Base-by-base conservation (phyloP, 2,113 vertebrate genomes). In the Corydoras maculifer region DNA sequence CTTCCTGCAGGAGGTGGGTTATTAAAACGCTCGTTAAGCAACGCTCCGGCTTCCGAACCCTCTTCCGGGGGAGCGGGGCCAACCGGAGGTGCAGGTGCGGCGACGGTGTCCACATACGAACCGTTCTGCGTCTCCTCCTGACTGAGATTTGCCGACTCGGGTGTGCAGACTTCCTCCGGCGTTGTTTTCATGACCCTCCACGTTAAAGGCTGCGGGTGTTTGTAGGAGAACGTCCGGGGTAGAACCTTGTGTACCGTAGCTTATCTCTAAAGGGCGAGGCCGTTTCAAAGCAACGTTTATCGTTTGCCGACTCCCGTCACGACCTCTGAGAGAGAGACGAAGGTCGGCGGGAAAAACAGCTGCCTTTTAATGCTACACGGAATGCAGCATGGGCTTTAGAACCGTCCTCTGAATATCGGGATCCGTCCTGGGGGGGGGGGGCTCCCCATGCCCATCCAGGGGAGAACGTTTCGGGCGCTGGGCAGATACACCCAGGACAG, bases 21-120 rank as follows among this genome's bases (percentile, higher is more conserved):
- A 72, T 75, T 78, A 74, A 62, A 74, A 68, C 68, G 64, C 70
- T 72, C 60, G 68, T 68, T 72, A 75, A 72, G 53, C 43, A 64
- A 51, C 65, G 53, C 3, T 31, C 66, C 35, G 15, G 15, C 10
- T 51, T 48, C 63, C 74, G 59, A 53, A 59, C 49, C 11, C 31
- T 74, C 65, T 58, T 32, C 10, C 55, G 72, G n/a, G 58, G 55
- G 50, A 53, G 43, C 29, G 14, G 30, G 49, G 54, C 58, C 72
- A 73, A 59, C 62, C 62, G n/a, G 29, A 11, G 13, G 48, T 48
- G 29, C 61, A 74, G 14, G 49, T 14, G 15, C 15, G 5, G 72
- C 31, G 25, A 6, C 48, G 49, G 25, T 11, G 7, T 31, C 51
- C 55, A 31, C 13, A 58, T 35, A 58, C 54, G 18, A 12, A 35